Percentiles rank a stretch among this genome's conserved stretches.
These are phyloP conservation scores for Falco biarmicus DNA, from an alignment of 2,797 vertebrate species.

Conservation along the genomic window DNA sequence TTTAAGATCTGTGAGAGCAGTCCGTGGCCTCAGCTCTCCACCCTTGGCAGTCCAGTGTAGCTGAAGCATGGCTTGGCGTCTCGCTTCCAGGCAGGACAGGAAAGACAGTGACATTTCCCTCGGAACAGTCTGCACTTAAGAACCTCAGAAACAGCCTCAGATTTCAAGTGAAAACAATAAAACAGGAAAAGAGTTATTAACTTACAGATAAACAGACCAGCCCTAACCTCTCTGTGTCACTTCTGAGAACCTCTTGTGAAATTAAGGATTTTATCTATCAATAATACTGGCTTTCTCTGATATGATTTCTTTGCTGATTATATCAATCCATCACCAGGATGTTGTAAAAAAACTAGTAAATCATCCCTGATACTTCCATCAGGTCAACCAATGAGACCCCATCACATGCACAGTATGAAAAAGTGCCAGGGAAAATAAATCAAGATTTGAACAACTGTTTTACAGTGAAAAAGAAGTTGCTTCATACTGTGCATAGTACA, in stretches of 20 bases:
- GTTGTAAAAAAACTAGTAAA: neutral
- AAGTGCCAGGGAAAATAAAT: constrained; percentile 48
- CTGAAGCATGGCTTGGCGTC: neutral
- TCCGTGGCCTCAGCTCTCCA: neutral
- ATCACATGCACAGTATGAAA: neutral
- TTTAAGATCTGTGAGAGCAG: neutral
- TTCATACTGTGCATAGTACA: neutral
- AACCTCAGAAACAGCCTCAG: neutral
- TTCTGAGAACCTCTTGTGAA: constrained; percentile 20
- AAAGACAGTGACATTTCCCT: neutral
- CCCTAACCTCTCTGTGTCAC: neutral
- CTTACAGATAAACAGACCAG: constrained; percentile 24
- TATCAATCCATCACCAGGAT: neutral
- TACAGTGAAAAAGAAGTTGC: neutral
- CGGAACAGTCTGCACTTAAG: neutral
- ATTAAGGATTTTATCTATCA: neutral
- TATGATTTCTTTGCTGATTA: constrained; percentile 16
- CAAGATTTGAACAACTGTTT: neutral
- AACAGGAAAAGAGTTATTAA: constrained; percentile 19
- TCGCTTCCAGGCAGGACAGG: neutral
- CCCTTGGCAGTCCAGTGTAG: fast-evolving
- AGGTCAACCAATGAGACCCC: neutral
- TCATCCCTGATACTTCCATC: neutral
- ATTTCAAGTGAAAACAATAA: constrained; percentile 12
- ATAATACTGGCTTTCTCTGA: neutral